Evolutionary conservation across 1,140 invertebrate species (phyloP), one percentile per base, ranked within the genome.

Genomic region (Tetramorium alpestre): DNA sequence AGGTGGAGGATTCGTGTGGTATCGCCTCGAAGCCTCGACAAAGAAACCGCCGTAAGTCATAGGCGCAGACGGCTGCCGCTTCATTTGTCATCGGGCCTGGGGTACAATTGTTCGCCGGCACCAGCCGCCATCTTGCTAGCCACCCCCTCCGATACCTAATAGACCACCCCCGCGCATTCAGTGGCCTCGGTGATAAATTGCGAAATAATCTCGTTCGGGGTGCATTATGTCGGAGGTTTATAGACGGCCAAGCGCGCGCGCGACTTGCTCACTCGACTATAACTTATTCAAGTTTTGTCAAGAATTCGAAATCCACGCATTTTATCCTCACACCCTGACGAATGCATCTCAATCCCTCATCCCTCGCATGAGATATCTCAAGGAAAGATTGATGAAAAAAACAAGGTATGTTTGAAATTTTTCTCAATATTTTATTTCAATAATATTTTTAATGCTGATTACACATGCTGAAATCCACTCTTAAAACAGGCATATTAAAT

Each of bases 171-270:
- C 80, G 54, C 51, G 67, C 80, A 84, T 84, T 84, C 69, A 73
- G 69, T 25, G 69, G 72, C 69, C 78, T 44, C 65, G 78, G 80
- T 84, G 80, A 84, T 84, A 84, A 84, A 84, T 84, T 84, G 80
- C 69, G 69, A 84, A 84, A 84, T 84, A 84, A 84, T 84, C 80
- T 84, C 80, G 80, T 84, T 84, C 69, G 67, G 67, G 41, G 41
- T 56, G 54, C 80, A 84, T 84, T 84, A 84, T 84, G 80, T 84
- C 69, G 80, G 54, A 73, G 41, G 80, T 84, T 75, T 84, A 73
- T 73, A 84, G 80, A 84, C 69, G 80, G 41, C 51, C 65, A 33
- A 44, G 22, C 22, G 62, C 33, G 28, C 22, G 51, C 54, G 73
- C 69, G 80, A 22, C 25, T 69, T 82, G 80, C 54, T 73, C 69